Evolutionary conservation across 2,888 invertebrate species (phyloP).

Genomic region (Theretra japonica): DNA sequence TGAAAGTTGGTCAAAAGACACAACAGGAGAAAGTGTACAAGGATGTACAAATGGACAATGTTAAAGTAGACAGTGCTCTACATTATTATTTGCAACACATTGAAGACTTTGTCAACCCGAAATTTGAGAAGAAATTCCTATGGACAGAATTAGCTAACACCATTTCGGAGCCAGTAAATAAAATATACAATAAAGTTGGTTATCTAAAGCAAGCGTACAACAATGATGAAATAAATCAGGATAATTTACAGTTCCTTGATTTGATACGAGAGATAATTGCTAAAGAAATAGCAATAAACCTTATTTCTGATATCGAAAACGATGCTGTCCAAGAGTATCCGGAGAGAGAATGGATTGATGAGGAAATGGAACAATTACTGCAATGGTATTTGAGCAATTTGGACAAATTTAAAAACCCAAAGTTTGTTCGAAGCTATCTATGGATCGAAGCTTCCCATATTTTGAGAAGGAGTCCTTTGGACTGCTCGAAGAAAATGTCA

Average conservation of each 20-base stretch:
- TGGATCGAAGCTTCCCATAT: conserved; percentile 72
- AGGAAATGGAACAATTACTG: conserved; percentile 64
- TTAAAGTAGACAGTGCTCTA: conserved; percentile 63
- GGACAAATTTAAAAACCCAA: conserved; percentile 77
- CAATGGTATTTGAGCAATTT: conserved; percentile 75
- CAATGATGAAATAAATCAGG: conserved; percentile 48
- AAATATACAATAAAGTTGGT: conserved; percentile 71
- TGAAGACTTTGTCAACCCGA: conserved; percentile 71
- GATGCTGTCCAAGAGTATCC: conserved; percentile 47
- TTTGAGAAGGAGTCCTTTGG: conserved; percentile 66
- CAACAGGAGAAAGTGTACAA: conserved; percentile 56
- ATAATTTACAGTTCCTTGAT: conserved; percentile 48
- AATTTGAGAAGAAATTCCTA: conserved; percentile 70
- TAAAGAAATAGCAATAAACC: conserved; percentile 59
- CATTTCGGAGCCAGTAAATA: conserved; percentile 60
- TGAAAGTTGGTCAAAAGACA: conserved; percentile 48
- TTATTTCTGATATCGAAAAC: conserved; percentile 52
- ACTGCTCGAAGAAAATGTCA: conserved; percentile 76
- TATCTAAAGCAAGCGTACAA: conserved; percentile 68
- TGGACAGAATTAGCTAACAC: conserved; percentile 70
- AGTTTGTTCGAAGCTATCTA: conserved; percentile 69
- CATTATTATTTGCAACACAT: conserved; percentile 69
- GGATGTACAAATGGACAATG: conserved; percentile 65
- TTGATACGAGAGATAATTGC: conserved; percentile 59
- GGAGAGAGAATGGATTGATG: conserved; percentile 64